A percentile compares a stretch with the other conserved stretches of the same genome.
These are phyloP conservation scores for Lathronympha strigana DNA, from an alignment of 2,888 invertebrate genomes.

Conservation along the genomic window DNA sequence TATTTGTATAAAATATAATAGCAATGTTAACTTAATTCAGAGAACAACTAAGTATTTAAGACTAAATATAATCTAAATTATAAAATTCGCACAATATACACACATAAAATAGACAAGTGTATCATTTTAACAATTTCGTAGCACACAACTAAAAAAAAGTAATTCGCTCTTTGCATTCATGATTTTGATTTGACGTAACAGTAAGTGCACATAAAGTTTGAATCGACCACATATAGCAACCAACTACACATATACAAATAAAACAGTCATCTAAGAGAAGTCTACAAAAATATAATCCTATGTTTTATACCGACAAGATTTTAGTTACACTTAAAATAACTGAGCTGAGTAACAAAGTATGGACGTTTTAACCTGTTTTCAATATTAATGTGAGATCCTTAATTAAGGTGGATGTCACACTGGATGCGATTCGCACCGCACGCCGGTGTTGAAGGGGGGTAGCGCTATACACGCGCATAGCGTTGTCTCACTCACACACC, in stretches of 20 bases:
- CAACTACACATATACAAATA: slow-evolving; percentile 17
- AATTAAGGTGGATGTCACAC: too few species aligned
- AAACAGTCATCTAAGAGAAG: slow-evolving; percentile 49
- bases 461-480: too few species aligned
- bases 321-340: slow-evolving; percentile 15
- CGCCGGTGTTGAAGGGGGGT: too few species aligned
- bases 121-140: not conserved
- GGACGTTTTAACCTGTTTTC: not conserved
- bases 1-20: not conserved
- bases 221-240: slow-evolving; percentile 13
- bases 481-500: too few species aligned
- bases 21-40: not conserved
- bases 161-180: not conserved
- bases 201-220: slow-evolving; percentile 10
- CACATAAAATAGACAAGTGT: not conserved
- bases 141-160: not conserved
- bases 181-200: not conserved
- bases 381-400: not conserved
- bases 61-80: not conserved
- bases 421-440: too few species aligned
- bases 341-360: not conserved
- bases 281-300: slow-evolving; percentile 71
- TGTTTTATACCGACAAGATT: slow-evolving; percentile 35
- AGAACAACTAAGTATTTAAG: not conserved
- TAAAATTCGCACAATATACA: not conserved